Base-by-base conservation (phyloP, 2,888 invertebrate species). In the Heliconius charithonia region DNA sequence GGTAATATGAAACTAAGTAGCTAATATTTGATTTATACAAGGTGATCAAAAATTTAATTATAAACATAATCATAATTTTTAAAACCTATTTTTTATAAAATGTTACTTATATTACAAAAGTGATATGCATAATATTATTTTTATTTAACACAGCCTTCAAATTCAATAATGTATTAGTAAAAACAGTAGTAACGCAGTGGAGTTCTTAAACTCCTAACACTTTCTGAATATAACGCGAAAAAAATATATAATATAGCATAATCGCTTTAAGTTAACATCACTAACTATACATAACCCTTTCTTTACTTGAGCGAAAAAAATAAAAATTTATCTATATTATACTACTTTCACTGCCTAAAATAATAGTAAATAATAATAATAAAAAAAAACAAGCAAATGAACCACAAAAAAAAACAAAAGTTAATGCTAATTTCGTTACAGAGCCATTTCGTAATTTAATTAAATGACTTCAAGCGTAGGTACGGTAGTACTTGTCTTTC, bases 401-500 rank as follows among this genome's bases (percentile, higher is more conserved):
- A 29, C 41, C 41, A 63, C 74, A 63, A 74, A 37, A 37, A 51
- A 63, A 72, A 51, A 66, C 27, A 72, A 32, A 77, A n/a, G 65
- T 77, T 65, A 65, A 37, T 72, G 72, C 56, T 56, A 66, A 66
- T 72, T 72, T 72, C 1, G 59, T 72, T 37, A 71, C 56, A 59
- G 65, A 65, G 32, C 65, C 72, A 66, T 77, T 77, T 77, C 65
- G 65, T 56, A 72, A 77, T 27, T 77, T 77, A 77, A 77, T 77
- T 71, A 70, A 77, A 77, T 45, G 66, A 72, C 72, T 65, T 73
- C 51, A 59, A 73, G n/a, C 67, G 66, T 69, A 41, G 69, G 41
- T 77, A 77, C 77, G 77, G 77, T 73, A 77, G 77, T 56, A 65
- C 77, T 77, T 59, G 73, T 77, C 77, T 77, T 67, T 77, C 72